Evolutionary conservation across 2,797 vertebrate genomes (phyloP), one percentile per base, ranked within the genome.

Genomic region (Crocodylus rhombifer): DNA sequence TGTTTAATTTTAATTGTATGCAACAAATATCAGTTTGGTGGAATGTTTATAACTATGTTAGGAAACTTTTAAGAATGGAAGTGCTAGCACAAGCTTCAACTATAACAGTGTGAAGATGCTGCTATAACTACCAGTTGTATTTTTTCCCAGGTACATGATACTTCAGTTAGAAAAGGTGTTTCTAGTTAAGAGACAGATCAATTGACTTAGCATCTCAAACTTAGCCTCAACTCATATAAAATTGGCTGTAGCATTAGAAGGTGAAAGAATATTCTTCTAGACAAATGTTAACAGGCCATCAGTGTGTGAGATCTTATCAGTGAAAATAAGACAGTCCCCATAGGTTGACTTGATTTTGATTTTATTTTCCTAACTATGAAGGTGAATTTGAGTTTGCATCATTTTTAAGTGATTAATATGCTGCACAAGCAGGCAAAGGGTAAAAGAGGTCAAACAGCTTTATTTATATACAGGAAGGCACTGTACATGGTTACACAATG

Each of bases 181-280:
- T 90, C 65, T 84, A 85, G 30, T 78, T 90, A 92, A 21, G 21
- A 91, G 36, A 88, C 7, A 82, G 51, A 88, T 60, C 30, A 80
- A 28, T 23, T 91, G 16, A 74, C 42, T 94, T 90, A 12, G 2
- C 83, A 56, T 30, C 7, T 90, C 42, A 65, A 16, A 77, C 3
- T 71, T 65, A 83, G 42, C 65, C 64, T 88, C 77, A 87, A 62
- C 18, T 81, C 88, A 57, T 4, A 16, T 67, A 86, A 93, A 91
- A 71, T 51, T 84, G 36, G 62, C 56, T 88, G 33, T 5, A 82
- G 51, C 6, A 77, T 62, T 69, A 88, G n/a, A 74, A 84, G 73
- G 86, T 93, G 62, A 87, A 93, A 88, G 36, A 88, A 42, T 89
- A 77, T 91, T 88, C 25, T 6, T 90, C 93, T 89, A 78, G 87